Conservation (phyloP, 2,888 invertebrate genomes). For the Sycophila texana region DNA sequence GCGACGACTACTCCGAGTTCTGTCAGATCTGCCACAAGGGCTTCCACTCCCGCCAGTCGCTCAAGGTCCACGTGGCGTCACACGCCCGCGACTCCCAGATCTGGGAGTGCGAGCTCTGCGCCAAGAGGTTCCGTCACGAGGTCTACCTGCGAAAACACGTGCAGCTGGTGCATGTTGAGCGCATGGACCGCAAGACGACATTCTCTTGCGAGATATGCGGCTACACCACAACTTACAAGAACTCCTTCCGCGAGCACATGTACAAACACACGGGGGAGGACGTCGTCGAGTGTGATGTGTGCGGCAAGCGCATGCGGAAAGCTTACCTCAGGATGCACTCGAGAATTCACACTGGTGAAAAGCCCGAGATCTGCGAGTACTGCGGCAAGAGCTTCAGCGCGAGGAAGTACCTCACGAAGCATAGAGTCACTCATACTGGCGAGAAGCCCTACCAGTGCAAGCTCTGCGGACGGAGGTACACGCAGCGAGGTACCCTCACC, state of each 20-base stretch:
- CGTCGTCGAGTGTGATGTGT: conserved; percentile 72
- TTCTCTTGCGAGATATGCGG: conserved; percentile 77
- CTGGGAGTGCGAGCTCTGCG: conserved; percentile 67
- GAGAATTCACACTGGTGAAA: conserved; percentile 68
- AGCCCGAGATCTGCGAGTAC: conserved; percentile 68
- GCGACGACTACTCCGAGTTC: conserved; percentile 76
- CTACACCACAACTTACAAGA: conserved; percentile 74
- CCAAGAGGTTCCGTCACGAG: conserved; percentile 77
- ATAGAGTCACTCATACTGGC: conserved; percentile 66
- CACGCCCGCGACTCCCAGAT: conserved; percentile 61
- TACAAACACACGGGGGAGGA: conserved; percentile 74
- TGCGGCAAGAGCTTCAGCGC: conserved; percentile 67
- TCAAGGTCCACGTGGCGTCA: conserved; percentile 71
- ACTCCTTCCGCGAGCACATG: conserved; percentile 73
- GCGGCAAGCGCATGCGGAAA: conserved; percentile 71
- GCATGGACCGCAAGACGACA: conserved; percentile 76
- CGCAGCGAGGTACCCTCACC: conserved; percentile 69
- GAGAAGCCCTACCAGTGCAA: conserved; percentile 68
- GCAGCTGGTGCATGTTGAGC: conserved; percentile 63
- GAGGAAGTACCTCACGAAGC: conserved; percentile 65
- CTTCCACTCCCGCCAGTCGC: conserved; percentile 67
- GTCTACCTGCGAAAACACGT: conserved; percentile 77
- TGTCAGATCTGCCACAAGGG: conserved; percentile 72
- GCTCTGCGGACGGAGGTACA: conserved; percentile 70
- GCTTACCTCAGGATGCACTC: conserved; percentile 67